Conservation (phyloP, 2,113 vertebrate species). For the Galeopterus variegatus region DNA sequence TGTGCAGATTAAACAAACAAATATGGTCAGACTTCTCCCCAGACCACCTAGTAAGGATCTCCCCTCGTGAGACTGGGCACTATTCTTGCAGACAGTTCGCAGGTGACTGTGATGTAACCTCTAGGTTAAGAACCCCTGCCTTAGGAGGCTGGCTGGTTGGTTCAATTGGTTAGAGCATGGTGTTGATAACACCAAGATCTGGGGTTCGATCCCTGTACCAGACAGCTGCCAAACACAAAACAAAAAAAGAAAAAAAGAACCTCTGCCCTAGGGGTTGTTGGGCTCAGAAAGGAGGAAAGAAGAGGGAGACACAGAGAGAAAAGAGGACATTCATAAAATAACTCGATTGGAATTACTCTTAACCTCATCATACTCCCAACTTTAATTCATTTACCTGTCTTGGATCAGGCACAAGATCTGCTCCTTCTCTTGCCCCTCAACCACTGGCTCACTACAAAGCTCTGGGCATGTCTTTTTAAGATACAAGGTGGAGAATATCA, state of each 20-base stretch:
- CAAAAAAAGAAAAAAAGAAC: background rate
- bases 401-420: background rate
- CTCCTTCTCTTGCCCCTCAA: background rate
- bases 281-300: background rate
- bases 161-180: too few species aligned
- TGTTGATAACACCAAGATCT: too few species aligned
- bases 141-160: too few species aligned
- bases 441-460: background rate
- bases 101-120: background rate
- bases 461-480: background rate
- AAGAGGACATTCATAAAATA: background rate
- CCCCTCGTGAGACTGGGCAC: background rate
- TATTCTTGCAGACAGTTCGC: background rate
- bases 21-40: background rate
- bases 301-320: background rate
- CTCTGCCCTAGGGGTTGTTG: background rate
- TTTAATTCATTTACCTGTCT: background rate
- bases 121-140: background rate
- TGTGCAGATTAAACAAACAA: background rate
- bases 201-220: too few species aligned
- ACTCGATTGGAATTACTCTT: background rate
- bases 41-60: background rate
- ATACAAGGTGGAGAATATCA: background rate
- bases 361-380: fast-evolving
- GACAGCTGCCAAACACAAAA: too few species aligned